Evolutionary conservation across 1,140 invertebrate species (phyloP), one percentile per base, ranked within the genome.

Genomic region (Camponotus vicinus): DNA sequence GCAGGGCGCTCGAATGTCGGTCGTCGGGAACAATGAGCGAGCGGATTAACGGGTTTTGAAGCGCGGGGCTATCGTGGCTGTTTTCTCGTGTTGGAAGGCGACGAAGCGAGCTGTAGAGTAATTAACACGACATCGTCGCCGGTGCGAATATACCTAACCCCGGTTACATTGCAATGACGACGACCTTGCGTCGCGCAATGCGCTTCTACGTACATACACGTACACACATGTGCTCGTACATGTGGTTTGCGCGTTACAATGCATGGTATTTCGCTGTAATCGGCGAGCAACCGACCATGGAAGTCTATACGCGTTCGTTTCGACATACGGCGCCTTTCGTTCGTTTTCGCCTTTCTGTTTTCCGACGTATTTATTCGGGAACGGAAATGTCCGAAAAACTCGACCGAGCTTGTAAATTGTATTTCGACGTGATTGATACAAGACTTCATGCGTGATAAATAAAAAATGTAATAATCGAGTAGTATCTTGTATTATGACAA

Each of bases 11-110:
- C 42, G 69, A 84, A 76, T 75, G 32, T 27, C 59, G 42, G 27
- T 37, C 59, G 9, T 6, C 57, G 69, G 70, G 80, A 75, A 83
- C 80, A 83, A 83, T 83, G 80, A 21, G 80, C 80, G 69, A 55
- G 4, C 80, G 80, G 80, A 84, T 84, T 84, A 84, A 84, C 80
- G 80, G 80, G 80, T 57, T 76, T 84, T 71, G 57, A 76, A 75
- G 59, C 69, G 71, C 49, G 42, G 27, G 18, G 32, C 42, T 57
- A 32, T 66, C 61, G 76, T 66, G 77, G 64, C 57, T 27, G 21
- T 27, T 32, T 84, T 42, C 55, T 64, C 70, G 80, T 84, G 80
- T 84, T 84, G 42, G 70, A 52, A 76, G 57, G 80, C 80, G 80
- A 76, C 80, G 80, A 27, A 63, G 57, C 70, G 76, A 27, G 80